A percentile compares a stretch with the other conserved stretches of the same genome.
phyloP scores from a whole-genome alignment of 2,113 vertebrate species.

The Euleptes europaea region DNA sequence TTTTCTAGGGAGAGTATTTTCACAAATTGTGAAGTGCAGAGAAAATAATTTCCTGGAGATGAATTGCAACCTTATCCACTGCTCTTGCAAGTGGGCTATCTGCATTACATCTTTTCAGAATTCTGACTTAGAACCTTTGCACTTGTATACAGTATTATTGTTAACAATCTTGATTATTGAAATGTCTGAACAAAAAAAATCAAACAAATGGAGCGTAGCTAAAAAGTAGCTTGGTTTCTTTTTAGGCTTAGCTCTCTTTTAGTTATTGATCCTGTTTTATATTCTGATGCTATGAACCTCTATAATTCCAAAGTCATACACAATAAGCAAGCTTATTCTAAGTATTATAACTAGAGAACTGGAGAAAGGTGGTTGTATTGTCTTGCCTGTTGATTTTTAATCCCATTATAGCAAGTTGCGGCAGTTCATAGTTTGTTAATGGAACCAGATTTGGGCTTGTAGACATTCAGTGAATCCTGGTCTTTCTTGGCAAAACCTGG shows the following conservation, averaged over 20 bases:
- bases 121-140: constrained; percentile 5
- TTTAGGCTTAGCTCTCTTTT: background rate
- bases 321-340: background rate
- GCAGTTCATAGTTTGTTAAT: background rate
- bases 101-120: background rate
- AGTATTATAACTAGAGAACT: background rate
- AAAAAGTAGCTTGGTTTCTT: background rate
- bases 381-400: constrained; percentile 1
- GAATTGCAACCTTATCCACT: constrained; percentile 16
- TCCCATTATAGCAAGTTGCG: background rate
- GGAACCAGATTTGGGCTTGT: no score
- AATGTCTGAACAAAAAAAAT: constrained; percentile 1
- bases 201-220: background rate
- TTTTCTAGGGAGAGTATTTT: constrained; percentile 13
- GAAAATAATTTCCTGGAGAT: constrained; percentile 36
- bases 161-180: constrained; percentile 6
- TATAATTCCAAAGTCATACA: background rate
- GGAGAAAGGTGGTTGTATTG: background rate
- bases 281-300: background rate
- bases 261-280: background rate
- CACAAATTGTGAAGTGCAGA: constrained; percentile 10
- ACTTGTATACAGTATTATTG: constrained; percentile 2
- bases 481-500: no score
- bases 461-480: no score
- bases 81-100: constrained; percentile 24